phyloP scores from a whole-genome alignment of 2,113 vertebrate species.

The Pica pica region DNA sequence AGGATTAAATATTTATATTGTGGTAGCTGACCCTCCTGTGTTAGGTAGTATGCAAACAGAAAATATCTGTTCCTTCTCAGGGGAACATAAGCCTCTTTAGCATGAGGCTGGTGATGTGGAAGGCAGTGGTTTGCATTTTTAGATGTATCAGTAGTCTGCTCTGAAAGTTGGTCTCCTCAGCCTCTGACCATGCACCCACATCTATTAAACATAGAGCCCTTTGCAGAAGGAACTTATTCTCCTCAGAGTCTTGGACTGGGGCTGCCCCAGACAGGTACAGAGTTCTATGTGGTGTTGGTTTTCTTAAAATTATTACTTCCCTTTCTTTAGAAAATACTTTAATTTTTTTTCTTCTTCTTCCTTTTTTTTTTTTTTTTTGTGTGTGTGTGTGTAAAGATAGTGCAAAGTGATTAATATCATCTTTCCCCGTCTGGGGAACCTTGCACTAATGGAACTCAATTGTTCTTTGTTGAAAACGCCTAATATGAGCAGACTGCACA shows the following conservation, averaged over 20 bases:
- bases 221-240: neutral
- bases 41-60: slow-evolving; percentile 6
- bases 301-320: neutral
- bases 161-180: neutral
- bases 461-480: slow-evolving; percentile 21
- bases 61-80: slow-evolving; percentile 12
- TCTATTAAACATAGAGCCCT: neutral
- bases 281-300: neutral
- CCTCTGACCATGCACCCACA: neutral
- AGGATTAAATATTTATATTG: slow-evolving; percentile 47
- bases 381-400: neutral
- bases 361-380: neutral
- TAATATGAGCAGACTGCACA: neutral
- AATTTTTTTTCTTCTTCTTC: accelerated
- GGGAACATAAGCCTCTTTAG: neutral
- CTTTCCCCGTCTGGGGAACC: neutral
- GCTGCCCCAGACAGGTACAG: neutral
- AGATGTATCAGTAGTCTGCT: neutral
- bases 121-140: neutral
- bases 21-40: slow-evolving; percentile 13
- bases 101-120: neutral
- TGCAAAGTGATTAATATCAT: neutral
- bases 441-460: slow-evolving; percentile 17
- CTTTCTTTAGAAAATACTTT: neutral
- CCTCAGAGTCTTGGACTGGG: neutral